Conservation (phyloP, 2,888 invertebrate species). For the Perithous albicinctus region DNA sequence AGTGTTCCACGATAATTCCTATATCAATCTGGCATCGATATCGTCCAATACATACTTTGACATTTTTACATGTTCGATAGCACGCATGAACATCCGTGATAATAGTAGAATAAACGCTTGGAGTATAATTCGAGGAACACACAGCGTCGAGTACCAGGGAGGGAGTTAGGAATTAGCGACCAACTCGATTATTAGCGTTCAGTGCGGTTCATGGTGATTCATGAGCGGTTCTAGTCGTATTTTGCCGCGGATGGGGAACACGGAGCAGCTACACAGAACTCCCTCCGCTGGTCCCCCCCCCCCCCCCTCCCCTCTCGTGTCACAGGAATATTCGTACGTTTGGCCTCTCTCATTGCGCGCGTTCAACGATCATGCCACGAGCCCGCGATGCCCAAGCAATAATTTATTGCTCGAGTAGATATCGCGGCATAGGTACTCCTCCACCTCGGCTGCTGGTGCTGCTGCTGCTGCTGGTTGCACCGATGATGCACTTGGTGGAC, state of each 20-base stretch:
- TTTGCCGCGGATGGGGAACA: conserved; percentile 82
- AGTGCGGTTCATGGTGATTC: conserved; percentile 78
- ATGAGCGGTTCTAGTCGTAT: conserved; percentile 81
- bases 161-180: conserved; percentile 78
- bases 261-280: conserved; percentile 76
- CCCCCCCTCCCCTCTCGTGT: conserved; percentile 66
- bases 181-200: conserved; percentile 80
- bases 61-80: conserved; percentile 30
- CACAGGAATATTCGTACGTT: conserved; percentile 83
- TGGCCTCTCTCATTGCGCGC: conserved; percentile 72
- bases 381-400: conserved; percentile 63
- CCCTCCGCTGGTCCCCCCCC: too few species aligned
- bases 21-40: neutral
- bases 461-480: conserved; percentile 1
- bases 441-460: neutral
- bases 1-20: neutral
- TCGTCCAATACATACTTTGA: neutral
- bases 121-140: conserved; percentile 52
- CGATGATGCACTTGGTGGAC: conserved; percentile 36
- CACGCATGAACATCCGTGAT: conserved; percentile 33
- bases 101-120: conserved; percentile 57
- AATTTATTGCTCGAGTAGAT: conserved; percentile 70
- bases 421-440: conserved; percentile 52
- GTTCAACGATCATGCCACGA: conserved; percentile 80
- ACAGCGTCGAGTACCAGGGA: conserved; percentile 67